A percentile compares a stretch with the other conserved stretches of the same genome.
Conservation (phyloP, 2,113 vertebrate species). For the Crocuta crocuta region DNA sequence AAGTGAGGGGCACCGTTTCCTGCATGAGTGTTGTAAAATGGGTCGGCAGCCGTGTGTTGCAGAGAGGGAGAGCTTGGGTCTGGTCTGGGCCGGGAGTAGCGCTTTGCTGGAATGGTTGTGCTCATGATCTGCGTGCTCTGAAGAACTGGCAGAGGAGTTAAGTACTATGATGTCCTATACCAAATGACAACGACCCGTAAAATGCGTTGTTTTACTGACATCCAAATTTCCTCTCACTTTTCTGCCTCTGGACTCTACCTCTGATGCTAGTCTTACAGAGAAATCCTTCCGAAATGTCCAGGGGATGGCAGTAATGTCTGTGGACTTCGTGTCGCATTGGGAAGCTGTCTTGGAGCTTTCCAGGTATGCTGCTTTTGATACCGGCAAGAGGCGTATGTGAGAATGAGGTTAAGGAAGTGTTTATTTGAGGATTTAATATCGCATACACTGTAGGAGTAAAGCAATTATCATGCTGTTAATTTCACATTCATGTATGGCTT, state of each 20-base stretch:
- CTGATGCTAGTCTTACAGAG: neutral
- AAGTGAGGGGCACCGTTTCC: conserved; percentile 84
- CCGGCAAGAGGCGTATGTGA: conserved; percentile 54
- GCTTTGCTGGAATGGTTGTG: conserved; percentile 60
- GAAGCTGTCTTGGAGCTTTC: conserved; percentile 36
- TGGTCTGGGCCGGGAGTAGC: conserved; percentile 69
- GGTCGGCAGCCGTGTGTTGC: conserved; percentile 72
- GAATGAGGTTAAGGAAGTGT: conserved; percentile 78
- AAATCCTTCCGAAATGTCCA: conserved; percentile 39
- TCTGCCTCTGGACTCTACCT: neutral
- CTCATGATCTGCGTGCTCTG: conserved; percentile 61
- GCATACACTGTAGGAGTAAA: conserved; percentile 66
- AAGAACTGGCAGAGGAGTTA: conserved; percentile 72
- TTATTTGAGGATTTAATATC: conserved; percentile 73
- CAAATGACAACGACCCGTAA: conserved; percentile 59
- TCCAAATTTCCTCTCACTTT: conserved; percentile 55
- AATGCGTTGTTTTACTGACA: neutral
- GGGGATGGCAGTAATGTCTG: neutral
- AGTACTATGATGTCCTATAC: conserved; percentile 33
- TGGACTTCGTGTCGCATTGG: neutral
- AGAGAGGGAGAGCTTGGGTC: conserved; percentile 61
- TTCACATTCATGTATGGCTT: conserved; percentile 72
- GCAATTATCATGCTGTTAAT: conserved; percentile 72
- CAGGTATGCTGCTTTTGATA: conserved; percentile 72
- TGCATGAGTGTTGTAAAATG: conserved; percentile 81